Conservation (phyloP, 1,140 invertebrate species). For the Polypedilum pembai region DNA sequence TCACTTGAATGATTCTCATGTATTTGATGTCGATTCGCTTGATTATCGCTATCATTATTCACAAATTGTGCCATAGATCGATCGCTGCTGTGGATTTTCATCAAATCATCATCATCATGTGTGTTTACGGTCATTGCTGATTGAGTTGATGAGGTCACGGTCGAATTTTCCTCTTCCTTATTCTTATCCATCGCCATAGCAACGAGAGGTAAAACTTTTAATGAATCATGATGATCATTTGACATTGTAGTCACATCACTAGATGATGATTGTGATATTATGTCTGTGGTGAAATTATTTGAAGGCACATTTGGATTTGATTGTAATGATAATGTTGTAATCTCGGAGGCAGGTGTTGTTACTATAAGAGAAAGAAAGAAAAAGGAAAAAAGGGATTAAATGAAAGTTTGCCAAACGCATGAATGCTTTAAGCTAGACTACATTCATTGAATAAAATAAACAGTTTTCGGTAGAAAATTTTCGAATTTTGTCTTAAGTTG, state of each 20-base stretch:
- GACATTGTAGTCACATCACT: slow-evolving; percentile 24
- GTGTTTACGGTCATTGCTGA: slow-evolving; percentile 10
- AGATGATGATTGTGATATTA: not conserved
- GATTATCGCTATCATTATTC: slow-evolving; percentile 27
- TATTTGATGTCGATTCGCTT: slow-evolving; percentile 9
- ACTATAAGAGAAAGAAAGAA: slow-evolving; percentile 2
- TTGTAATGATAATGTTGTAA: slow-evolving; percentile 28
- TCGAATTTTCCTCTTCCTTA: not conserved
- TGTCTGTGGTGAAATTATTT: not conserved
- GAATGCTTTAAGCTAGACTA: not conserved
- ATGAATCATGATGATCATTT: slow-evolving; percentile 22
- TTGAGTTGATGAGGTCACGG: slow-evolving; percentile 24
- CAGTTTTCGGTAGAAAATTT: no score
- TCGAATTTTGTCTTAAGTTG: no score
- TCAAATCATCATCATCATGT: not conserved
- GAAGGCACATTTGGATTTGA: slow-evolving; percentile 22
- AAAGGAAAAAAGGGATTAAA: not conserved
- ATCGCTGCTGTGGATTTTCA: not conserved
- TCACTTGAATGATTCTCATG: not conserved
- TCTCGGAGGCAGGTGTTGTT: slow-evolving; percentile 25
- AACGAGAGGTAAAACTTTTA: slow-evolving; percentile 24
- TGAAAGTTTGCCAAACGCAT: no score
- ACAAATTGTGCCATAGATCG: not conserved
- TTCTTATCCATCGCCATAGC: not conserved
- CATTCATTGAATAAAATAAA: no score